These are phyloP conservation scores for Diachrysia chrysitis DNA, from an alignment of 2,888 invertebrate genomes.

Conservation along the genomic window DNA sequence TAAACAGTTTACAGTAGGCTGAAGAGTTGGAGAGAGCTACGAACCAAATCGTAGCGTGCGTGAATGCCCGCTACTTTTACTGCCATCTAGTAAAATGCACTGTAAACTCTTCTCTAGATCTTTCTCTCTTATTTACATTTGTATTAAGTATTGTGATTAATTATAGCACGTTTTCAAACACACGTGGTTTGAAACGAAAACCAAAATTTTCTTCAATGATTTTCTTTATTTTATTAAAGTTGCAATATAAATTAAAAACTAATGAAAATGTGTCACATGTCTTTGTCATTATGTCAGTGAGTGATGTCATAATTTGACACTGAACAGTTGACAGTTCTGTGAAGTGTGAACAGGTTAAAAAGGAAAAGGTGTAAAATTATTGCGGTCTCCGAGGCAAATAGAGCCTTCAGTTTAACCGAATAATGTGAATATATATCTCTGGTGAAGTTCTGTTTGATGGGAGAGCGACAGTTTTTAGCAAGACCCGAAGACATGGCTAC, in stretches of 20 bases:
- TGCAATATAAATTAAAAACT: background rate
- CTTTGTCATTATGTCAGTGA: conserved; percentile 3
- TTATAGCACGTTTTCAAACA: too few species aligned
- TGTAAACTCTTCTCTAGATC: background rate
- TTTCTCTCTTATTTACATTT: too few species aligned
- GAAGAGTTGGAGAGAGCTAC: too few species aligned
- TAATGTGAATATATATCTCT: conserved; percentile 67
- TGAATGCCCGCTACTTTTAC: background rate
- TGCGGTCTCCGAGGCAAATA: conserved; percentile 28
- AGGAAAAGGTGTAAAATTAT: conserved; percentile 45
- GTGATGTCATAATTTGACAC: conserved; percentile 17
- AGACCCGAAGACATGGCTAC: conserved; percentile 82
- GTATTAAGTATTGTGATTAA: too few species aligned
- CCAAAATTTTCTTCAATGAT: background rate
- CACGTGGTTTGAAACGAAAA: background rate
- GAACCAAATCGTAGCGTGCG: too few species aligned
- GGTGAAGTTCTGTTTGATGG: conserved; percentile 73
- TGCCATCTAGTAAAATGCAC: background rate
- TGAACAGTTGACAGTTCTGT: conserved; percentile 44
- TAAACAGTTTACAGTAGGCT: too few species aligned
- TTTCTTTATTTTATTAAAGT: background rate
- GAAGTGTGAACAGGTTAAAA: conserved; percentile 31
- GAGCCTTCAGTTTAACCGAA: conserved; percentile 49
- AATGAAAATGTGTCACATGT: conserved; percentile 5
- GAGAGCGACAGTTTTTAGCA: conserved; percentile 71